phyloP scores from a whole-genome alignment of 2,888 invertebrate species.

The Pomacea canaliculata region DNA sequence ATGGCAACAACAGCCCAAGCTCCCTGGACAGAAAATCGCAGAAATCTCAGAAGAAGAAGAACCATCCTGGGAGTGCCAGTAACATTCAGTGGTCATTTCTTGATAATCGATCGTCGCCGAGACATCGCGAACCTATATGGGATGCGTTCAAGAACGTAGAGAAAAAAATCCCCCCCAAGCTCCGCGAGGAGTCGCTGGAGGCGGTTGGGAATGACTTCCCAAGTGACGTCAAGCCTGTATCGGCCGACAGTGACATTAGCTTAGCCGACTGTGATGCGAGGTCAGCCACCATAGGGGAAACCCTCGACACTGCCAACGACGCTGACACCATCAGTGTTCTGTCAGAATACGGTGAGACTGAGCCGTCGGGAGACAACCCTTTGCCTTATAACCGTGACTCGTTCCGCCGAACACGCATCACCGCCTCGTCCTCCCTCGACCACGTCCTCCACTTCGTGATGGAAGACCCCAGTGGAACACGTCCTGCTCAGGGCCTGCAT shows the following conservation, averaged over 20 bases:
- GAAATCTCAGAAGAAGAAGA: too few species aligned
- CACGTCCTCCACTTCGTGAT: slow-evolving; percentile 6
- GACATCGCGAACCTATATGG: slow-evolving; percentile 16
- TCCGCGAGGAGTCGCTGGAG: background rate
- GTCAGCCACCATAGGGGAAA: too few species aligned
- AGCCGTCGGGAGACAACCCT: background rate
- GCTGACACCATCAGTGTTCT: background rate
- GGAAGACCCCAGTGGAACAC: background rate
- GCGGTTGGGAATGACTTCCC: background rate
- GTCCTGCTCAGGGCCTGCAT: too few species aligned
- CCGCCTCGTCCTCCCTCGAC: background rate
- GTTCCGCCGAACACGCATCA: background rate
- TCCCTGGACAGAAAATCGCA: too few species aligned
- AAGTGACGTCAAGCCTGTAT: too few species aligned
- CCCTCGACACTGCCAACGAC: too few species aligned
- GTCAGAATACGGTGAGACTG: background rate
- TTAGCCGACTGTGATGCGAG: too few species aligned
- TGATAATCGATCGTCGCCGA: slow-evolving; percentile 2
- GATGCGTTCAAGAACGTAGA: slow-evolving; percentile 13
- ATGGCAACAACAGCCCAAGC: too few species aligned
- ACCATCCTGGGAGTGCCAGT: background rate
- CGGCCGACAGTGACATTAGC: too few species aligned
- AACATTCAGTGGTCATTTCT: slow-evolving; percentile 19
- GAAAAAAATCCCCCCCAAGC: background rate
- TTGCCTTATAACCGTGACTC: too few species aligned